Conservation (phyloP, 2,797 vertebrate species). For the Sebastes reedi region DNA sequence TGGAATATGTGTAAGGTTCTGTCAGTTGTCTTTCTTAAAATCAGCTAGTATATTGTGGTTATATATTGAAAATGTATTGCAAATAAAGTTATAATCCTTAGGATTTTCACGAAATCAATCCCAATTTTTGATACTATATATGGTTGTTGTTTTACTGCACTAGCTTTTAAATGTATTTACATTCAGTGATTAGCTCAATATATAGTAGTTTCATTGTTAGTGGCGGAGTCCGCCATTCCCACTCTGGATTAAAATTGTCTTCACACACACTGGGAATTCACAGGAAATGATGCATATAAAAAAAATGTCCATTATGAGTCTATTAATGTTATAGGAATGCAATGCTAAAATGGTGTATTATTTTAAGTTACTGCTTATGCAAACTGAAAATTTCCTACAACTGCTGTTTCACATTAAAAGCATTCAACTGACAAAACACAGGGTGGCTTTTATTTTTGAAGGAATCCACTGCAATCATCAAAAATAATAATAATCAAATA, state of each 20-base stretch:
- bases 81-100: neutral
- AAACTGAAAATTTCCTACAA: neutral
- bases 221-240: too few relatives aligned
- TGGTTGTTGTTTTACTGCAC: neutral
- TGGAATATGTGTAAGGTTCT: neutral
- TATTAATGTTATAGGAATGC: too few relatives aligned
- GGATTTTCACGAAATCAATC: neutral
- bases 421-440: neutral
- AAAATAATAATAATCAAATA: neutral
- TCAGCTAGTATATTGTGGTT: neutral
- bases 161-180: neutral
- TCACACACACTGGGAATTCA: neutral
- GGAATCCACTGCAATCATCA: neutral
- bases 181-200: neutral
- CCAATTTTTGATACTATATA: neutral
- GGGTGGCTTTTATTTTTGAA: neutral
- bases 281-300: neutral
- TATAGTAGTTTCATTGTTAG: neutral
- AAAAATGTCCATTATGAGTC: neutral
- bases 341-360: neutral
- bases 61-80: neutral
- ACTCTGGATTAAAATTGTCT: neutral
- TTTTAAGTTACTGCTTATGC: neutral
- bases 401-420: slow-evolving; percentile 16
- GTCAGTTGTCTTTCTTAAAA: neutral